Percentiles rank a stretch among this genome's conserved stretches.
Evolutionary conservation across 2,113 vertebrate genomes (phyloP).

Genomic region (Megalops atlanticus): DNA sequence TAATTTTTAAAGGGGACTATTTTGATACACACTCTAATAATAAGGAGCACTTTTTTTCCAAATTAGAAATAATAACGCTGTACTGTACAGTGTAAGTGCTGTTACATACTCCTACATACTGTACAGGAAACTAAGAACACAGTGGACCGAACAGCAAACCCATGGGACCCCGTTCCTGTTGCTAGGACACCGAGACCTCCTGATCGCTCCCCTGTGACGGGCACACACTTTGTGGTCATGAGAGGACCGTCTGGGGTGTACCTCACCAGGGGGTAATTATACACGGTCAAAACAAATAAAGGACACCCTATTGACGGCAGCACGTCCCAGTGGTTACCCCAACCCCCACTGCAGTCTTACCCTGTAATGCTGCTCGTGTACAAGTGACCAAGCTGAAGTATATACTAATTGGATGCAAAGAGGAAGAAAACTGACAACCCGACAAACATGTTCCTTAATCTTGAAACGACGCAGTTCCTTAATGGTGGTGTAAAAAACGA

Average conservation of each 20-base stretch:
- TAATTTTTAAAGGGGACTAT: too few species aligned
- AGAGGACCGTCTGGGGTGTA: background rate
- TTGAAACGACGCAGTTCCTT: too few species aligned
- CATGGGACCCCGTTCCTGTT: constrained; percentile 6
- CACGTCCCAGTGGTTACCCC: background rate
- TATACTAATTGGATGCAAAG: too few species aligned
- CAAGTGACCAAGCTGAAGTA: background rate
- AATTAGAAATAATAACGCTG: too few species aligned
- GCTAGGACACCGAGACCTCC: constrained; percentile 21
- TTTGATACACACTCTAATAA: too few species aligned
- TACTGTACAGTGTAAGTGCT: too few species aligned
- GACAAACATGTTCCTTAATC: too few species aligned
- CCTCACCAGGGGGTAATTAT: constrained; percentile 31
- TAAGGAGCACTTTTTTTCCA: too few species aligned
- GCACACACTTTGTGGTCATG: background rate
- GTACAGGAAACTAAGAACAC: background rate
- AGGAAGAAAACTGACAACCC: too few species aligned
- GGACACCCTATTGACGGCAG: background rate
- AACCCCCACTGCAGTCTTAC: too few species aligned
- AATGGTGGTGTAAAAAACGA: too few species aligned
- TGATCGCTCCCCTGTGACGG: background rate
- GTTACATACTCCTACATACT: too few species aligned
- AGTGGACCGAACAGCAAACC: background rate
- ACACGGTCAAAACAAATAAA: constrained; percentile 20
- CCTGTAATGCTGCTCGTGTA: background rate